These are phyloP conservation scores for Drosophila mimica DNA, from an alignment of 2,888 invertebrate genomes.

Conservation along the genomic window DNA sequence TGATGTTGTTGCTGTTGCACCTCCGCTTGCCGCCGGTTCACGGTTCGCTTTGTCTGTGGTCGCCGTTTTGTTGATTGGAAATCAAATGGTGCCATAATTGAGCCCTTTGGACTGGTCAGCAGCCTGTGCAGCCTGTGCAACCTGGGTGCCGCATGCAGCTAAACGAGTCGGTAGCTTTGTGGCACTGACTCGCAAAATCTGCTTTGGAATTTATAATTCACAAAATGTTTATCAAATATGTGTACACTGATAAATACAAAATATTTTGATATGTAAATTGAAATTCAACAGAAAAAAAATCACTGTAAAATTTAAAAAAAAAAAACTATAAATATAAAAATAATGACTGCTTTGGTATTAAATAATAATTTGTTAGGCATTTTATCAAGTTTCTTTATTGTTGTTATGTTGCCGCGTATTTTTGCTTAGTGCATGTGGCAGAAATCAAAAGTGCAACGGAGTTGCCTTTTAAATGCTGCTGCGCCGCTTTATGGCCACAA, in stretches of 20 bases:
- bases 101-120: conserved; percentile 16
- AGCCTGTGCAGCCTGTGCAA: not conserved
- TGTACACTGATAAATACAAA: conserved; percentile 29
- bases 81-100: conserved; percentile 65
- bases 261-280: not conserved
- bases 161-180: conserved; percentile 15
- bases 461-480: conserved; percentile 59
- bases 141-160: conserved; percentile 5
- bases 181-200: not conserved
- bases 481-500: conserved; percentile 73
- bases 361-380: not conserved
- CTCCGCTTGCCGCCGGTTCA: conserved; percentile 20
- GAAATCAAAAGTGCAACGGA: conserved; percentile 51
- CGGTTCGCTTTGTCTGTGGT: conserved; percentile 52
- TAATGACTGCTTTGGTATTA: not conserved
- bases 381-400: not conserved
- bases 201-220: conserved; percentile 34
- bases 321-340: not conserved
- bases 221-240: conserved; percentile 32
- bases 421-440: conserved; percentile 35
- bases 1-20: conserved; percentile 24
- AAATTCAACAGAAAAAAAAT: not conserved
- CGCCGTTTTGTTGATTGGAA: conserved; percentile 57
- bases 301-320: not conserved
- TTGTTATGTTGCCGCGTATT: not conserved